phyloP scores from a whole-genome alignment of 2,797 vertebrate genomes.

The Tadarida brasiliensis region DNA sequence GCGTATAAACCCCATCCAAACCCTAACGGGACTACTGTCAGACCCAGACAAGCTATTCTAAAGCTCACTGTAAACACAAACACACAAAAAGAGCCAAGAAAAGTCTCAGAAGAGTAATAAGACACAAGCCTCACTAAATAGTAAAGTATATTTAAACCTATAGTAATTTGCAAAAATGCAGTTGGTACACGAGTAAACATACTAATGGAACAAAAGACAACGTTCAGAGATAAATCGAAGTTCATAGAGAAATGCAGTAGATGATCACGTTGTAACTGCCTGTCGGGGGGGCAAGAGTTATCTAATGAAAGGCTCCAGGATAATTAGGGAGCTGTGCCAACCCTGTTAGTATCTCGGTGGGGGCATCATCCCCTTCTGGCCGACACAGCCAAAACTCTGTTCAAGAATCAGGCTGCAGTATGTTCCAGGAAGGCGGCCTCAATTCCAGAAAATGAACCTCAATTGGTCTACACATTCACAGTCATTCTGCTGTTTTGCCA shows the following conservation, averaged over 20 bases:
- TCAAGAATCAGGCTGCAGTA: background rate
- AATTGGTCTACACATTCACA: rapidly evolving
- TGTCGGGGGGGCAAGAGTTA: background rate
- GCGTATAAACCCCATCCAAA: background rate
- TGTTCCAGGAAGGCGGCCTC: rapidly evolving
- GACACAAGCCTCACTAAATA: background rate
- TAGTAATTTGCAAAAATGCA: background rate
- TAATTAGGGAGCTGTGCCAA: rapidly evolving
- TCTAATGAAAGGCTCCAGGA: rapidly evolving
- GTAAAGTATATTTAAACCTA: background rate
- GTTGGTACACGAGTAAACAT: background rate
- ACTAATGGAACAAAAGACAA: background rate
- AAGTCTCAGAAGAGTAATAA: background rate
- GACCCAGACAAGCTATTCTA: background rate
- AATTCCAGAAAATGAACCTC: rapidly evolving
- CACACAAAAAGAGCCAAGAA: background rate
- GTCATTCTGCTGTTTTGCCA: rapidly evolving
- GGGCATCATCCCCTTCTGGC: background rate
- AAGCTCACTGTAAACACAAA: background rate
- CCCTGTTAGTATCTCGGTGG: background rate
- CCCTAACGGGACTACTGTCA: background rate
- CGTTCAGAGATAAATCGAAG: background rate
- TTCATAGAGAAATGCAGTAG: background rate
- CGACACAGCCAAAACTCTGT: background rate
- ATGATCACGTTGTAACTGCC: rapidly evolving